phyloP scores from a whole-genome alignment of 2,797 vertebrate genomes.

The Oryzias sinensis region DNA sequence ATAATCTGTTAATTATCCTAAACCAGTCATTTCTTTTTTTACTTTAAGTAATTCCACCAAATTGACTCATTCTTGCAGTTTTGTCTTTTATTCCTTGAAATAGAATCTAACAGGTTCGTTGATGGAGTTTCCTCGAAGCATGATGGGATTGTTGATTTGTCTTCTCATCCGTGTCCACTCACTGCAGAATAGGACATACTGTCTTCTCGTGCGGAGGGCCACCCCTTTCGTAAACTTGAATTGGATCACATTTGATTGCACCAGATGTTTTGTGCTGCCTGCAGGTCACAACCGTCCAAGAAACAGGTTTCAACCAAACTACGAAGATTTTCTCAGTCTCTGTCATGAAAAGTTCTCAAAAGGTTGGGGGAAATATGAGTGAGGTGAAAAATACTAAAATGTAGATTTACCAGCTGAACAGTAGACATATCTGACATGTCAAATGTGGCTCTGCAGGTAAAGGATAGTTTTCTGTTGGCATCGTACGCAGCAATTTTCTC shows the following conservation, averaged over 20 bases:
- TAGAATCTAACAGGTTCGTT: slow-evolving; percentile 12
- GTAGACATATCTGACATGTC: slow-evolving; percentile 52
- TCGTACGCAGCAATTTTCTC: slow-evolving; percentile 20
- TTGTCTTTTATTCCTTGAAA: slow-evolving; percentile 9
- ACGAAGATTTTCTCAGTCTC: slow-evolving; percentile 1
- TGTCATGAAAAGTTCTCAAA: slow-evolving; percentile 57
- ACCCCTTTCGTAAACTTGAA: slow-evolving; percentile 52
- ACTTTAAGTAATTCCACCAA: slow-evolving; percentile 42
- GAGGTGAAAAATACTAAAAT: slow-evolving; percentile 59
- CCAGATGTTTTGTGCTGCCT: slow-evolving; percentile 43
- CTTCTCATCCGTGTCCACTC: slow-evolving; percentile 42
- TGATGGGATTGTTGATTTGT: slow-evolving; percentile 24
- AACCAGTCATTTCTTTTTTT: slow-evolving; percentile 17
- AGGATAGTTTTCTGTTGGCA: slow-evolving; percentile 33
- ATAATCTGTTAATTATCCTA: slow-evolving; percentile 71
- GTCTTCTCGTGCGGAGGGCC: slow-evolving; percentile 62
- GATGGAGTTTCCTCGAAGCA: slow-evolving; percentile 17
- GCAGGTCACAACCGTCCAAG: slow-evolving; percentile 42
- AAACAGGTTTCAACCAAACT: slow-evolving; percentile 24
- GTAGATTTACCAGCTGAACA: slow-evolving; percentile 57
- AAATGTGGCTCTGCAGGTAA: slow-evolving; percentile 39
- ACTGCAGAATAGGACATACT: slow-evolving; percentile 71
- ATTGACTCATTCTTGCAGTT: slow-evolving; percentile 25
- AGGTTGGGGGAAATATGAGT: slow-evolving; percentile 63
- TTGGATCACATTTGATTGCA: slow-evolving; percentile 41